Base-by-base conservation (phyloP, 2,113 vertebrate genomes). In the Psettodes erumei region DNA sequence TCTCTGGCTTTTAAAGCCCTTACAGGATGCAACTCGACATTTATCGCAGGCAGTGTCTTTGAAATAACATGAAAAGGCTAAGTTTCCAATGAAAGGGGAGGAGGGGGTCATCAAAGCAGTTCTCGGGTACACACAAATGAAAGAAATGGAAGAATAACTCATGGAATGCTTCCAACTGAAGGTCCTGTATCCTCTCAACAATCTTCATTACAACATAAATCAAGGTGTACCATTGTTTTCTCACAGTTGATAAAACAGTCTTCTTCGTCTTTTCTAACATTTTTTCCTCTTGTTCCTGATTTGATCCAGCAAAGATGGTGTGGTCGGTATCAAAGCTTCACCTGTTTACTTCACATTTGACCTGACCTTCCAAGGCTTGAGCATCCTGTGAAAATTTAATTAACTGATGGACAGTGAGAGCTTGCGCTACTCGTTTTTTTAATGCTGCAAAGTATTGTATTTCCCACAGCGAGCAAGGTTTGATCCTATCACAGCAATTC, bases 61-160 rank as follows among this genome's bases (percentile, higher is more conserved):
- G 83, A 92, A 92, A 90, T 69, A 81, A 88, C 83, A 92, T 90
- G 73, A 91, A 92, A 92, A 89, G 86, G 76, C 80, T 32, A 81
- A 66, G 71, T 77, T 86, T 85, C 61, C 48, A 12, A 81, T 75
- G 60, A 37, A 35, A 59, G 48, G 56, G 61, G 37, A 15, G 45
- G 28, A 19, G 2, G 6, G 35, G 59, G 54, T 25, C 7, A 3
- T 59, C 16, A 43, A 60, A 59, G 48, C 43, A 35, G 38, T 51
- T 69, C 54, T 71, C 13, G 28, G 35, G 42, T 54, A 42, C 11
- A 25, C 5, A 18, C 7, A 2, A 19, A 62, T 54, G 37, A 7
- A 72, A 58, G 8, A 75, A 40, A 85, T 43, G 1, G 21, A 32
- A 70, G 32, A 47, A 43, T 21, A 51, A 47, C 9, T 23, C n/a